Percentiles rank a stretch among this genome's conserved stretches.
phyloP scores from a whole-genome alignment of 2,888 invertebrate genomes.

The Brachypalpus laphriformis region DNA sequence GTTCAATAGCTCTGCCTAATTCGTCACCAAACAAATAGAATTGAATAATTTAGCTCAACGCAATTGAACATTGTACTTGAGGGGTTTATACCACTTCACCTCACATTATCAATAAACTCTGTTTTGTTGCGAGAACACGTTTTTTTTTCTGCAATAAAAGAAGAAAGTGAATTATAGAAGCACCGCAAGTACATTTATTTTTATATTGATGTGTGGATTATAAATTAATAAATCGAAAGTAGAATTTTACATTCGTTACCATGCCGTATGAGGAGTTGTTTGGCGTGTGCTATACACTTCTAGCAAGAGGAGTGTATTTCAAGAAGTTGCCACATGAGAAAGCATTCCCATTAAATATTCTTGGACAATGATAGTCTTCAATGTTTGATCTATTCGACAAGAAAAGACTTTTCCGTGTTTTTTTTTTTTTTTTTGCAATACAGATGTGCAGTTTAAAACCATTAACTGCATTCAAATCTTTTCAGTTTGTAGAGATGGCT shows the following conservation, averaged over 20 bases:
- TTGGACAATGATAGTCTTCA: too few species aligned
- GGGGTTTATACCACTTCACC: conserved; percentile 12
- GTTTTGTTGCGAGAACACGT: too few species aligned
- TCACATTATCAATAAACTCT: conserved; percentile 18
- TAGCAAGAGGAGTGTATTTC: too few species aligned
- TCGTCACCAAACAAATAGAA: conserved; percentile 5
- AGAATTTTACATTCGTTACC: background rate
- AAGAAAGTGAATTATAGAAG: conserved; percentile 12
- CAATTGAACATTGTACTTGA: conserved; percentile 44
- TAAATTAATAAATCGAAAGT: conserved; percentile 29
- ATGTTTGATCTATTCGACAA: too few species aligned
- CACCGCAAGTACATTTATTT: background rate
- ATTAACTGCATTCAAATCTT: too few species aligned
- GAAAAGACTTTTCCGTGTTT: too few species aligned
- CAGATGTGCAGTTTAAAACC: too few species aligned
- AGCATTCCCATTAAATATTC: too few species aligned
- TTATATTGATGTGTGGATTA: conserved; percentile 6
- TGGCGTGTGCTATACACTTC: background rate
- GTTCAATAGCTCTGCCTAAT: background rate
- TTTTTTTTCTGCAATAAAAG: conserved; percentile 33
- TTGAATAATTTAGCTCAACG: background rate
- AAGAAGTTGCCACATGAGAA: too few species aligned
- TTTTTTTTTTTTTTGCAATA: too few species aligned
- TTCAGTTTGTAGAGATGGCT: too few species aligned
- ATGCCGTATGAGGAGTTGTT: background rate